Evolutionary conservation across 2,797 vertebrate species (phyloP).

Genomic region (Enteromius paludinosus): DNA sequence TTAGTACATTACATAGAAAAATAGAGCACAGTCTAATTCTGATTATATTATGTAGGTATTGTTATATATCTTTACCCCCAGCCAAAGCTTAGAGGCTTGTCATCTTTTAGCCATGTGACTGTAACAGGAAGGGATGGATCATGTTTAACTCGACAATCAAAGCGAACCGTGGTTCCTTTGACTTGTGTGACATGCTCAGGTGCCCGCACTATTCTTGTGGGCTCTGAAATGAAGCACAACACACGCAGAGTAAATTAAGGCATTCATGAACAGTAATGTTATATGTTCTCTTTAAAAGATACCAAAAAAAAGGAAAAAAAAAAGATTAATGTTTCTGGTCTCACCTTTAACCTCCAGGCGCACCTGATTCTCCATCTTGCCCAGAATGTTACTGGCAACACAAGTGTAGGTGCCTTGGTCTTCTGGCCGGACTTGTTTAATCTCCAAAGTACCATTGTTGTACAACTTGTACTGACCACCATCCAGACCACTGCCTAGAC

Average conservation of each 20-base stretch:
- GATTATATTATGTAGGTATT: not conserved
- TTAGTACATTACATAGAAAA: not conserved
- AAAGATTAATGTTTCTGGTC: constrained; percentile 33
- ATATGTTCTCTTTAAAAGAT: not conserved
- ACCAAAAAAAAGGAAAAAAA: not conserved
- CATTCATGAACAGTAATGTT: not conserved
- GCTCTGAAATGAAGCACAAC: constrained; percentile 75
- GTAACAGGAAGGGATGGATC: constrained; percentile 83
- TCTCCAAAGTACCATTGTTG: constrained; percentile 91
- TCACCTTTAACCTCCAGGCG: constrained; percentile 97
- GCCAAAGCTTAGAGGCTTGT: constrained; percentile 79
- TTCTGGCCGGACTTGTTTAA: constrained; percentile 83
- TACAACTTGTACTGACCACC: constrained; percentile 91
- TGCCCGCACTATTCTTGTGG: constrained; percentile 86
- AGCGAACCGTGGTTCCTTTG: constrained; percentile 80
- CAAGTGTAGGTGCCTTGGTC: constrained; percentile 97
- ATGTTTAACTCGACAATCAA: constrained; percentile 86
- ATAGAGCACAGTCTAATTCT: not conserved
- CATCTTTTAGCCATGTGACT: constrained; percentile 89
- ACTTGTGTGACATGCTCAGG: constrained; percentile 82
- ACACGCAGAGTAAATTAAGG: constrained; percentile 3
- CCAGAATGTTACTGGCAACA: constrained; percentile 92
- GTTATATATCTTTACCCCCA: constrained; percentile 80
- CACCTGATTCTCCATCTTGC: constrained; percentile 89
- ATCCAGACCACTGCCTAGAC: constrained; percentile 92